Evolutionary conservation across 2,113 vertebrate genomes (phyloP).

Genomic region (Galeopterus variegatus): DNA sequence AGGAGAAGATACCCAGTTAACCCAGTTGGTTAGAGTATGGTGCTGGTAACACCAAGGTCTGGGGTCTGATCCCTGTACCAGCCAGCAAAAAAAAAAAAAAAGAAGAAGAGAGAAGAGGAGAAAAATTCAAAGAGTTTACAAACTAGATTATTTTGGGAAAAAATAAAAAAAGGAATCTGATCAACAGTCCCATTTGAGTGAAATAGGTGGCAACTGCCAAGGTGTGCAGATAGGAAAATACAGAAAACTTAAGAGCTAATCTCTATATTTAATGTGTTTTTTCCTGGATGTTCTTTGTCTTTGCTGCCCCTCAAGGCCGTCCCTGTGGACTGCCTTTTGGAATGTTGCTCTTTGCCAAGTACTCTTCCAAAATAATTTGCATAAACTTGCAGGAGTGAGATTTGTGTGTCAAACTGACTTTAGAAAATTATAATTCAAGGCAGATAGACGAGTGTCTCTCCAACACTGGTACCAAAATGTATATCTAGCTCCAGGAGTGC

Average conservation of each 20-base stretch:
- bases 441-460: background rate
- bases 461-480: background rate
- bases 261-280: background rate
- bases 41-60: no score
- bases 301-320: rapidly evolving
- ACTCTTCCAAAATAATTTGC: background rate
- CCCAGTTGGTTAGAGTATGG: background rate
- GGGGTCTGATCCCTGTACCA: no score
- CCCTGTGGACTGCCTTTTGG: background rate
- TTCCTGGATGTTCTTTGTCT: background rate
- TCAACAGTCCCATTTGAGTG: background rate
- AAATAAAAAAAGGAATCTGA: background rate
- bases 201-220: background rate
- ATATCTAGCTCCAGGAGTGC: background rate
- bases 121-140: background rate
- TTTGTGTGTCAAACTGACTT: background rate
- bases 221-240: background rate
- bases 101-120: background rate
- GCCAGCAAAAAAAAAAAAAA: background rate
- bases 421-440: background rate
- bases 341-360: background rate
- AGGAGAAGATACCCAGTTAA: background rate
- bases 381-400: background rate
- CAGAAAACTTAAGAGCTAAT: background rate
- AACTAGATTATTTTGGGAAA: background rate